Percentiles rank a stretch among this genome's conserved stretches.
phyloP scores from a whole-genome alignment of 1,140 invertebrate species.

The Phocides pigmalion region DNA sequence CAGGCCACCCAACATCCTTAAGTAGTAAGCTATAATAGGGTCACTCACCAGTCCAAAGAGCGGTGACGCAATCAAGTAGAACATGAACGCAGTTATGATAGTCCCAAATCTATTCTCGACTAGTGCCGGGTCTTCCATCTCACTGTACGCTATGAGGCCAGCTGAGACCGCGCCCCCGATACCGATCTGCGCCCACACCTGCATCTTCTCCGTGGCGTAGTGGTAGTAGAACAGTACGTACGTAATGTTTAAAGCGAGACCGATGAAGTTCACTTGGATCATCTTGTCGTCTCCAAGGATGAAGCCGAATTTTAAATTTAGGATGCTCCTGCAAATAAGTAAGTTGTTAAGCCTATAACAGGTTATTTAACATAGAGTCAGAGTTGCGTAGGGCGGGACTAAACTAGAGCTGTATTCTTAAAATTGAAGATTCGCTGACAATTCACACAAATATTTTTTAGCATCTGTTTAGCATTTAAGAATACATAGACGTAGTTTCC shows the following conservation, averaged over 20 bases:
- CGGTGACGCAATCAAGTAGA: slow-evolving; percentile 88
- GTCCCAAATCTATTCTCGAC: slow-evolving; percentile 88
- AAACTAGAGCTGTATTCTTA: too few species aligned
- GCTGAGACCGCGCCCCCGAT: slow-evolving; percentile 84
- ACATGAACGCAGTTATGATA: slow-evolving; percentile 87
- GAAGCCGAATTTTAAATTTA: slow-evolving; percentile 89
- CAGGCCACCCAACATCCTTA: too few species aligned
- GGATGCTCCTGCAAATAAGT: slow-evolving; percentile 83
- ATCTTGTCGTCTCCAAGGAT: slow-evolving; percentile 88
- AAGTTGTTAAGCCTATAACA: not conserved
- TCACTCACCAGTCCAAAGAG: slow-evolving; percentile 87
- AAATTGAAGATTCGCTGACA: too few species aligned
- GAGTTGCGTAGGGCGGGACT: too few species aligned
- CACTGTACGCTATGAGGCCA: slow-evolving; percentile 86
- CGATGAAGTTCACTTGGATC: slow-evolving; percentile 90
- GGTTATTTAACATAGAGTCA: too few species aligned
- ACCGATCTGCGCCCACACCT: slow-evolving; percentile 83
- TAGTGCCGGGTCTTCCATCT: slow-evolving; percentile 85
- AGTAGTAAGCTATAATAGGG: not conserved
- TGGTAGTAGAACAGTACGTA: slow-evolving; percentile 87
- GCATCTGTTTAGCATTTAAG: too few species aligned
- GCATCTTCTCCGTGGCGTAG: slow-evolving; percentile 85
- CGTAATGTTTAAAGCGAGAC: slow-evolving; percentile 86
- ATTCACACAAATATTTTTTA: too few species aligned
- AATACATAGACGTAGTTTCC: too few species aligned